A percentile compares a stretch with the other conserved stretches of the same genome.
These are phyloP conservation scores for Heteractis magnifica DNA, from an alignment of 92 coral and sea anemone species.

Conservation along the genomic window DNA sequence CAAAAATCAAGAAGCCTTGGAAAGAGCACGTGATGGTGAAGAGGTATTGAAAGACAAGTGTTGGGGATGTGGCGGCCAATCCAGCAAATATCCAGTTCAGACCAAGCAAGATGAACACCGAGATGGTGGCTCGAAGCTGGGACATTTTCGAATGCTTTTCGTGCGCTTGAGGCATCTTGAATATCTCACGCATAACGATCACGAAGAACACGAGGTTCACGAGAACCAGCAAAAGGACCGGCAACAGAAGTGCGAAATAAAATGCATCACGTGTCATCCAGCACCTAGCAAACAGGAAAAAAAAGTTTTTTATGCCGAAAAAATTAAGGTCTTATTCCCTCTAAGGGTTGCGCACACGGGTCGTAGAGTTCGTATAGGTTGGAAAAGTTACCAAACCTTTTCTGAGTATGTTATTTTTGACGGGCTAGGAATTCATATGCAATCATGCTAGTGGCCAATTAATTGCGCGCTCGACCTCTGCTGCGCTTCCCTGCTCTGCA, in stretches of 20 bases:
- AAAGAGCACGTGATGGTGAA: constrained; percentile 91
- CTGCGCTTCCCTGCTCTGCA: no score
- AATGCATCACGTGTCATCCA: constrained; percentile 82
- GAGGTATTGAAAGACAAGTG: constrained; percentile 74
- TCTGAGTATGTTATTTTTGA: no score
- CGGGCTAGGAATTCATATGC: no score
- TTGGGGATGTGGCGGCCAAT: constrained; percentile 75
- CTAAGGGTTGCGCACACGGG: no score
- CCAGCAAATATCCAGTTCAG: constrained; percentile 96
- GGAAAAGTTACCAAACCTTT: no score
- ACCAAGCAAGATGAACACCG: constrained; percentile 88
- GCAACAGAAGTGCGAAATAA: constrained; percentile 83
- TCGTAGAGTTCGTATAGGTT: no score
- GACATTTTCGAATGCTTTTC: constrained; percentile 72
- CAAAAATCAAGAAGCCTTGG: constrained; percentile 83
- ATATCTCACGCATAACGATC: constrained; percentile 90
- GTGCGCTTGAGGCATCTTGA: constrained; percentile 70
- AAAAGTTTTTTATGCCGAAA: no score
- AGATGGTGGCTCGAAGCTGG: constrained; percentile 85
- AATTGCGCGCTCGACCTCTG: no score
- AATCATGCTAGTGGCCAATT: no score
- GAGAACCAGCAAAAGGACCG: constrained; percentile 80
- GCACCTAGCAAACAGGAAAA: constrained; percentile 57
- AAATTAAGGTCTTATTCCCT: no score
- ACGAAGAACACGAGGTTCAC: constrained; percentile 66